A percentile compares a stretch with the other conserved stretches of the same genome.
Evolutionary conservation across 2,797 vertebrate genomes (phyloP).

Genomic region (Novumbra hubbsi): DNA sequence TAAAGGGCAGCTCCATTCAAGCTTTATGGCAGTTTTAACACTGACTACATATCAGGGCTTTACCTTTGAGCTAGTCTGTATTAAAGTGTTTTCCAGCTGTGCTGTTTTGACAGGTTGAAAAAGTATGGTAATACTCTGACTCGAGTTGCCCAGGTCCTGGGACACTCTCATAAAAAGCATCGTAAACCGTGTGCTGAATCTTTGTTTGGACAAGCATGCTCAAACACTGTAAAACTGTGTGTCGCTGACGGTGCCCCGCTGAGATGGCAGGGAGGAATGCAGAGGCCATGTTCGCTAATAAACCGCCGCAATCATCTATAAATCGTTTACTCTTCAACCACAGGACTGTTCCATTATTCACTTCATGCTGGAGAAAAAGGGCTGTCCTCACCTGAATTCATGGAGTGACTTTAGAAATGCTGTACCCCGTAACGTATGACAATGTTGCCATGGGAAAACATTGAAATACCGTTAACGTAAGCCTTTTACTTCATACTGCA

Average conservation of each 20-base stretch:
- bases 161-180: background rate
- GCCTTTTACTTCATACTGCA: background rate
- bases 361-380: background rate
- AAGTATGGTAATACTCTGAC: background rate
- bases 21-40: background rate
- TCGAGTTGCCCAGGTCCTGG: background rate
- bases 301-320: background rate
- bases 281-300: background rate
- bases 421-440: background rate
- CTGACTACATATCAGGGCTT: background rate
- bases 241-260: background rate
- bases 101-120: slow-evolving; percentile 9
- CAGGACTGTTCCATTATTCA: background rate
- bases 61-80: background rate
- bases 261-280: background rate
- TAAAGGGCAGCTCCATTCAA: background rate
- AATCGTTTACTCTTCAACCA: background rate
- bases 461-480: background rate
- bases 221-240: background rate
- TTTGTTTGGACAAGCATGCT: background rate
- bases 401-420: background rate
- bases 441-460: background rate
- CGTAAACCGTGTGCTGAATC: background rate
- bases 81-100: background rate
- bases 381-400: background rate